Percentiles rank a stretch among this genome's conserved stretches.
phyloP scores from a whole-genome alignment of 2,888 invertebrate species.

The Altica lythri region DNA sequence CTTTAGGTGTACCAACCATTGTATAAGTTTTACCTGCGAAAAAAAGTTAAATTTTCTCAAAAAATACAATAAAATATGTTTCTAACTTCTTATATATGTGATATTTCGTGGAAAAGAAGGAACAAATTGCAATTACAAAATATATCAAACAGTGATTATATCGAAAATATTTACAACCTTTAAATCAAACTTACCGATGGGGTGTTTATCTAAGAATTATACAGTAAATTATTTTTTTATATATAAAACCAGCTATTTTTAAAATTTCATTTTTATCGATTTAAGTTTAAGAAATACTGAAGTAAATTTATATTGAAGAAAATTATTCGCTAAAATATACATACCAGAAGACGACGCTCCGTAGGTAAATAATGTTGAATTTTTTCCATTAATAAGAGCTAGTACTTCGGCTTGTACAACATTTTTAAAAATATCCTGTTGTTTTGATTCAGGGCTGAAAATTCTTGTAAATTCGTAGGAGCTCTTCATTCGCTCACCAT shows the following conservation, averaged over 20 bases:
- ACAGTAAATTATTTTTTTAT: no score
- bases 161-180: not conserved
- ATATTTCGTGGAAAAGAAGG: no score
- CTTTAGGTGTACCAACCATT: conserved; percentile 60
- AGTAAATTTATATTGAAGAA: conserved; percentile 1
- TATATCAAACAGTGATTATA: not conserved
- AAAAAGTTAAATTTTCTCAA: not conserved
- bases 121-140: not conserved
- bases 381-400: conserved; percentile 64
- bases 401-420: conserved; percentile 49
- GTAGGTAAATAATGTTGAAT: conserved; percentile 81
- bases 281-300: no score
- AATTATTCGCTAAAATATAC: conserved; percentile 1
- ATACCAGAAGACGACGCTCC: conserved; percentile 92
- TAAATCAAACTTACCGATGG: no score
- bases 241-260: no score
- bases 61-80: no score
- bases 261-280: no score
- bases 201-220: not conserved
- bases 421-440: conserved; percentile 48
- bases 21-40: conserved; percentile 53
- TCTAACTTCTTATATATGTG: no score
- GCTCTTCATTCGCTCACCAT: conserved; percentile 38
- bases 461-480: conserved; percentile 49
- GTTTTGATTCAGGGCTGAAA: conserved; percentile 44